A percentile compares a stretch with the other conserved stretches of the same genome.
Evolutionary conservation across 1,140 invertebrate genomes (phyloP).

Genomic region (Hycleus cichorii): DNA sequence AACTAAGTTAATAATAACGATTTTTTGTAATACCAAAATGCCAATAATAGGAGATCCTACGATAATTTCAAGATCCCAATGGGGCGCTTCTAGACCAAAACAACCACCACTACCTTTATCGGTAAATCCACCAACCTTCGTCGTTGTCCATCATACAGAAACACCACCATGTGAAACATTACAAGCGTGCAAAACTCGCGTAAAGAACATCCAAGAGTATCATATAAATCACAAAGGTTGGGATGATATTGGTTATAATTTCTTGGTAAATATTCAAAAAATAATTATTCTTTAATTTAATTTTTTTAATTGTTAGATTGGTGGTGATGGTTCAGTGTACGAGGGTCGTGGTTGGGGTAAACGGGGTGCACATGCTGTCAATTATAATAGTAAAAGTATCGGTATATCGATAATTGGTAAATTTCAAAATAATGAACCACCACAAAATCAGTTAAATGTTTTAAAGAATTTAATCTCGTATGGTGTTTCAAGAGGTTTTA

Average conservation of each 20-base stretch:
- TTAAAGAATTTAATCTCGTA: constrained; percentile 15
- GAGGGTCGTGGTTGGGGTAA: constrained; percentile 66
- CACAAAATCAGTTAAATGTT: constrained; percentile 6
- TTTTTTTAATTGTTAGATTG: constrained; percentile 38
- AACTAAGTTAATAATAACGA: too few relatives aligned
- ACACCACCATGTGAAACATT: constrained; percentile 32
- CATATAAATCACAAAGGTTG: constrained; percentile 49
- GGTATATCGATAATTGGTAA: constrained; percentile 56
- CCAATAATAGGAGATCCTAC: constrained; percentile 17
- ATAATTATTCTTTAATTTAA: not conserved
- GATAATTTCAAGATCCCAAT: constrained; percentile 23
- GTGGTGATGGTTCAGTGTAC: constrained; percentile 50
- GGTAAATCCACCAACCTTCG: constrained; percentile 24
- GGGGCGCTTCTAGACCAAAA: constrained; percentile 17
- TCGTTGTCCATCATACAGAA: constrained; percentile 31
- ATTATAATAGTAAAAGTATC: constrained; percentile 58
- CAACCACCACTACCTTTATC: constrained; percentile 1
- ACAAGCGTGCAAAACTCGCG: constrained; percentile 41
- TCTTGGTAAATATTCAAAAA: constrained; percentile 46
- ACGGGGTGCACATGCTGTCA: constrained; percentile 57
- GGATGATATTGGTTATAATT: constrained; percentile 54
- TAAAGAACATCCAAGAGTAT: constrained; percentile 47
- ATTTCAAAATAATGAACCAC: constrained; percentile 9
- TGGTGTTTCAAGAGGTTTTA: not conserved
- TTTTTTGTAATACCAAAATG: too few relatives aligned